Evolutionary conservation across 2,113 vertebrate species (phyloP), one percentile per base, ranked within the genome.

Genomic region (Neopipo cinnamomea): DNA sequence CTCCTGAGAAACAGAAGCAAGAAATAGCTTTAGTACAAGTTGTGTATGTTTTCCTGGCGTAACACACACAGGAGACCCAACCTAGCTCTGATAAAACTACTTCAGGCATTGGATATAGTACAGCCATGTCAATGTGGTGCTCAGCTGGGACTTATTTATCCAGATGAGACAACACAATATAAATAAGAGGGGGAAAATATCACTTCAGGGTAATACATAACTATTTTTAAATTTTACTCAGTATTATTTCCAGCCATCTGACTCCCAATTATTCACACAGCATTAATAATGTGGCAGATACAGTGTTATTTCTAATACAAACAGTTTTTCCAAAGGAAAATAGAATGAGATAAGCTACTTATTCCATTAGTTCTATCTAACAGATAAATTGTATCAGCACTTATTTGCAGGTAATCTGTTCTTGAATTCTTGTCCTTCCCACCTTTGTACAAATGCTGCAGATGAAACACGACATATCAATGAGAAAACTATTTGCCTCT

Each of bases 1-100:
- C 70, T 98, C 98, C 98, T 98, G 96, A 93, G 65, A 88, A 97
- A 50, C 8, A 96, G 91, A 87, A 88, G 37, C 3, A 66, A 73
- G 20, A 46, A 41, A 67, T 6, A 33, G 13, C 14, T 72, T 82
- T 27, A 88, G 27, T 20, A 53, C 21, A 82, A 84, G 25, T 1
- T 2, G 16, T 13, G 3, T 12, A 27, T 18, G 6, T 49, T 78
- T 76, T 44, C 13, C 27, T 52, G 22, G 28, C 39, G 59, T 7
- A 79, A 22, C 9, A 66, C 2, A 5, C 14, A 28, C 5, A 22
- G 50, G 13, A 89, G 8, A 79, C 11, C 3, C n/a, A 82, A 27
- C 5, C 27, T 37, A 81, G 28, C 55, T 61, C 71, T 84, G 62
- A 21, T 9, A 85, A 88, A 89, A 61, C 53, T 31, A 81, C 35